A percentile compares a stretch with the other conserved stretches of the same genome.
phyloP scores from a whole-genome alignment of 1,140 invertebrate species.

The Neotoxoptera formosana region DNA sequence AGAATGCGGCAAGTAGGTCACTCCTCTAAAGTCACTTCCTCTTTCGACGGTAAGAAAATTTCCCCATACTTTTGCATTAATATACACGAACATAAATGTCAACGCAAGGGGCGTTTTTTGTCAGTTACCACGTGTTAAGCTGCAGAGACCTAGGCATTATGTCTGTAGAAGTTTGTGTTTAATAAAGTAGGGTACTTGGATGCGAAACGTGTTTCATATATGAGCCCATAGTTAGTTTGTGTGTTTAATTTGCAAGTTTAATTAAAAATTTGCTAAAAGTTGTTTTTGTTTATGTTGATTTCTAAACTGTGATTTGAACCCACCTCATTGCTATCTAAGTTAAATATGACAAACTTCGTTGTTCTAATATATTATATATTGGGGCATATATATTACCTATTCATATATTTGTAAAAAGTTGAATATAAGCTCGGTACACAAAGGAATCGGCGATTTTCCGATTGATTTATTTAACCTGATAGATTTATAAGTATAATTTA shows the following conservation, averaged over 20 bases:
- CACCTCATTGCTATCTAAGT: background rate
- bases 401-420: background rate
- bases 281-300: constrained; percentile 21
- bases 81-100: constrained; percentile 17
- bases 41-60: background rate
- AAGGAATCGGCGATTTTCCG: background rate
- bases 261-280: background rate
- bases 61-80: background rate
- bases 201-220: constrained; percentile 19
- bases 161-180: constrained; percentile 17
- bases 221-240: constrained; percentile 11
- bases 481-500: background rate
- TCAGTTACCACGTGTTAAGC: constrained; percentile 15
- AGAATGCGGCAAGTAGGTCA: background rate
- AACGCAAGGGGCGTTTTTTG: background rate
- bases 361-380: background rate
- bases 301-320: background rate
- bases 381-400: background rate
- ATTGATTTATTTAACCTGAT: background rate
- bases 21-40: background rate
- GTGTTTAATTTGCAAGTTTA: constrained; percentile 40
- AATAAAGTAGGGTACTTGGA: constrained; percentile 29
- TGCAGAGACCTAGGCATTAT: background rate
- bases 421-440: background rate
- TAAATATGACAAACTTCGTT: background rate